Evolutionary conservation across 2,797 vertebrate species (phyloP).

Genomic region (Gallinago nigripennis): DNA sequence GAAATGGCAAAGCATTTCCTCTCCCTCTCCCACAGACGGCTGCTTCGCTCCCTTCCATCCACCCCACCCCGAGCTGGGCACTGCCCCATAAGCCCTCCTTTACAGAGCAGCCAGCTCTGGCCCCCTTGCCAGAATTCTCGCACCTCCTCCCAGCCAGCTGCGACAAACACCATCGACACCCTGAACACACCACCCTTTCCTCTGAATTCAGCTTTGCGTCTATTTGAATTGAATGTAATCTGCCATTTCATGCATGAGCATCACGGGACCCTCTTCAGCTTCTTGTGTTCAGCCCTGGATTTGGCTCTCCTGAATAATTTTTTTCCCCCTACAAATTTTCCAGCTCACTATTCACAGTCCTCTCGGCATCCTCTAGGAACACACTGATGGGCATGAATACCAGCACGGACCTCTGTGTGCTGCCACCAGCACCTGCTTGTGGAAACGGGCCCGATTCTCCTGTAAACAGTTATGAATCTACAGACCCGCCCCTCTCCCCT

Average conservation of each 20-base stretch:
- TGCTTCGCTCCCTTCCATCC: background rate
- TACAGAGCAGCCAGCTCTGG: background rate
- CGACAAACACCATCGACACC: background rate
- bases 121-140: background rate
- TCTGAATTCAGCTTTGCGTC: background rate
- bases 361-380: background rate
- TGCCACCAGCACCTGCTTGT: background rate
- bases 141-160: background rate
- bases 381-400: background rate
- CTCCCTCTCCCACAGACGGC: background rate
- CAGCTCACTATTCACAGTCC: background rate
- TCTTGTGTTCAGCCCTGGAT: background rate
- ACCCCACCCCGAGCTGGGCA: background rate
- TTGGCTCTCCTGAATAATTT: constrained; percentile 12
- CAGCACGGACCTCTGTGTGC: background rate
- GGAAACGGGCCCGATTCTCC: background rate
- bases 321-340: background rate
- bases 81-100: background rate
- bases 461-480: background rate
- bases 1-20: background rate
- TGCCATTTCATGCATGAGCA: background rate
- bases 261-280: constrained; percentile 32
- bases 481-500: background rate
- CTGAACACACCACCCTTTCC: background rate
- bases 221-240: background rate